Evolutionary conservation across 2,797 vertebrate species (phyloP).

Genomic region (Sebastes jordani): DNA sequence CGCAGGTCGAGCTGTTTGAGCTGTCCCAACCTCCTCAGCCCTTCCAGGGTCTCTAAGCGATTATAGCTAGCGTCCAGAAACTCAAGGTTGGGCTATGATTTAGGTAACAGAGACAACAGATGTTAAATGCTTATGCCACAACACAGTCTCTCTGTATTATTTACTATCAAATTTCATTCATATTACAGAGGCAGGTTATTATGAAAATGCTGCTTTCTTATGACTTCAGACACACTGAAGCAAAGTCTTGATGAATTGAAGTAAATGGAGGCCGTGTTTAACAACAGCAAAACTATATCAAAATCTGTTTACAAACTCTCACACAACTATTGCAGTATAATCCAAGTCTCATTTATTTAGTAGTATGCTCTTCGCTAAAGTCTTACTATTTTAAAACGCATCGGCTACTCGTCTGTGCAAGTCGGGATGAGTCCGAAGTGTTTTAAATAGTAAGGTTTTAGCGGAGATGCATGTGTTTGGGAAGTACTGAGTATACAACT

Average conservation of each 20-base stretch:
- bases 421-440: background rate
- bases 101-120: background rate
- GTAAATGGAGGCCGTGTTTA: background rate
- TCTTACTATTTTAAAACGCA: too few species aligned
- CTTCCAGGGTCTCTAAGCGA: conserved; percentile 80
- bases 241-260: background rate
- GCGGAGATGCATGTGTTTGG: background rate
- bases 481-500: background rate
- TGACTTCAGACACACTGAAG: background rate
- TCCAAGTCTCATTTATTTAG: too few species aligned
- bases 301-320: too few species aligned
- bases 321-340: too few species aligned
- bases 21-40: conserved; percentile 79
- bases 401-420: too few species aligned
- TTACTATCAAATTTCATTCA: background rate
- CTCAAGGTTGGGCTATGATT: conserved; percentile 82
- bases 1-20: conserved; percentile 85
- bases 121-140: background rate
- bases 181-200: background rate
- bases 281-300: background rate
- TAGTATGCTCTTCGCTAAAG: too few species aligned
- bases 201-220: background rate
- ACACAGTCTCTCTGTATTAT: background rate
- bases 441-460: background rate
- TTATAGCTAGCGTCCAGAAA: conserved; percentile 88